Percentiles rank a stretch among this genome's conserved stretches.
These are phyloP conservation scores for Drosophila testacea DNA, from an alignment of 2,888 invertebrate genomes.

Conservation along the genomic window DNA sequence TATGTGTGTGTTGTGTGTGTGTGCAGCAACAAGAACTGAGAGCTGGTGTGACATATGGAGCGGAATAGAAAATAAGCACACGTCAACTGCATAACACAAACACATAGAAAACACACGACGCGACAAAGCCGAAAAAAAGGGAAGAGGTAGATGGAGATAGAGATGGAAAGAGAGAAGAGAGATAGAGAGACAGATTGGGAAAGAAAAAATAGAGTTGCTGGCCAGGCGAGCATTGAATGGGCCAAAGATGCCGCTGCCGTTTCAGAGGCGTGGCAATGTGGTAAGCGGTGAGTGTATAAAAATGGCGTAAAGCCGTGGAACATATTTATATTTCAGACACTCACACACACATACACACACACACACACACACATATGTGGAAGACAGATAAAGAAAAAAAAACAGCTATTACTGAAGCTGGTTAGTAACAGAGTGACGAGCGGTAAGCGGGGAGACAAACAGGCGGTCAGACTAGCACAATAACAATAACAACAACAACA, in stretches of 20 bases:
- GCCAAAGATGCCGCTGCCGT: conserved; percentile 7
- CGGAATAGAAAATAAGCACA: conserved; percentile 80
- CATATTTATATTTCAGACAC: conserved; percentile 66
- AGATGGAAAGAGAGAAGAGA: conserved; percentile 1
- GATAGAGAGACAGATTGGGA: neutral
- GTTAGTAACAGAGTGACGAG: neutral
- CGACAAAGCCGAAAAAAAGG: conserved; percentile 61
- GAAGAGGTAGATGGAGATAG: neutral
- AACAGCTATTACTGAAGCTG: conserved; percentile 7
- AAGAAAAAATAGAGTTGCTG: conserved; percentile 1
- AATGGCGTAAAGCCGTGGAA: conserved; percentile 68
- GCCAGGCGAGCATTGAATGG: conserved; percentile 20
- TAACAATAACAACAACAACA: conserved; percentile 28
- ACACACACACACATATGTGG: conserved; percentile 11
- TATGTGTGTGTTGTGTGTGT: conserved; percentile 22
- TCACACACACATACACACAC: conserved; percentile 29
- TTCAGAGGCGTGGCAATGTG: conserved; percentile 32
- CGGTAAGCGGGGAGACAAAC: conserved; percentile 3
- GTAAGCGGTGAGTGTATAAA: conserved; percentile 63
- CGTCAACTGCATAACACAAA: conserved; percentile 79
- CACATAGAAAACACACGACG: conserved; percentile 66
- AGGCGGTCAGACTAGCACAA: conserved; percentile 26
- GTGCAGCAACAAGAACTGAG: conserved; percentile 39
- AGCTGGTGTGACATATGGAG: conserved; percentile 76
- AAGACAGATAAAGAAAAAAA: conserved; percentile 24